phyloP scores from a whole-genome alignment of 2,113 vertebrate species.

The Reinhardtius hippoglossoides region DNA sequence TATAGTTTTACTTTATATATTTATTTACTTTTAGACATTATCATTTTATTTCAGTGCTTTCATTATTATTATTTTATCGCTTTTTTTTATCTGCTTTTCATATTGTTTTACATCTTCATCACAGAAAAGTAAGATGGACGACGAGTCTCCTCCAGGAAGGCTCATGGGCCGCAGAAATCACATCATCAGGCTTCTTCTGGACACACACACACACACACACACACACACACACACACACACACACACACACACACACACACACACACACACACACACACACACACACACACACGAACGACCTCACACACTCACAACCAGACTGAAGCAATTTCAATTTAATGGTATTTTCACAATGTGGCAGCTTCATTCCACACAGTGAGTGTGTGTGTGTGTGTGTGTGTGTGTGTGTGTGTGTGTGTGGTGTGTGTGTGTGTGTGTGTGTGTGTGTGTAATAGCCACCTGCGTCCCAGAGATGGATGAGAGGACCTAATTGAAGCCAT shows the following conservation, averaged over 20 bases:
- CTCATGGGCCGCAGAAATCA: background rate
- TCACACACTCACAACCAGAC: constrained; percentile 31
- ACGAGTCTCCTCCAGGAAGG: too few relatives aligned
- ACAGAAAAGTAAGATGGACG: too few relatives aligned
- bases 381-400: constrained; percentile 48
- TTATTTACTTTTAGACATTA: too few relatives aligned
- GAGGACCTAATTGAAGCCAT: constrained; percentile 69
- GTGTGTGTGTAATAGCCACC: constrained; percentile 56
- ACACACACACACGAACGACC: too few relatives aligned
- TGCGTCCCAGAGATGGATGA: constrained; percentile 72
- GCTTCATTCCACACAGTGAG: constrained; percentile 40
- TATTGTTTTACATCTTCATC: too few relatives aligned
- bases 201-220: constrained; percentile 49
- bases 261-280: too few relatives aligned
- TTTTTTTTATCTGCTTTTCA: too few relatives aligned
- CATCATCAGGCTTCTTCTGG: constrained; percentile 28
- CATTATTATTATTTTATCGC: too few relatives aligned
- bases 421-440: constrained; percentile 46
- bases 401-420: constrained; percentile 37
- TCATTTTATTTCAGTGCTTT: too few relatives aligned
- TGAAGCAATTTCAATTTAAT: constrained; percentile 76
- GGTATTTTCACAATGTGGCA: constrained; percentile 76
- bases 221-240: too few relatives aligned
- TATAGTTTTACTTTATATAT: too few relatives aligned
- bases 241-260: too few relatives aligned